Percentiles rank a stretch among this genome's conserved stretches.
phyloP scores from a whole-genome alignment of 1,140 invertebrate species.

The Aphis craccivora region DNA sequence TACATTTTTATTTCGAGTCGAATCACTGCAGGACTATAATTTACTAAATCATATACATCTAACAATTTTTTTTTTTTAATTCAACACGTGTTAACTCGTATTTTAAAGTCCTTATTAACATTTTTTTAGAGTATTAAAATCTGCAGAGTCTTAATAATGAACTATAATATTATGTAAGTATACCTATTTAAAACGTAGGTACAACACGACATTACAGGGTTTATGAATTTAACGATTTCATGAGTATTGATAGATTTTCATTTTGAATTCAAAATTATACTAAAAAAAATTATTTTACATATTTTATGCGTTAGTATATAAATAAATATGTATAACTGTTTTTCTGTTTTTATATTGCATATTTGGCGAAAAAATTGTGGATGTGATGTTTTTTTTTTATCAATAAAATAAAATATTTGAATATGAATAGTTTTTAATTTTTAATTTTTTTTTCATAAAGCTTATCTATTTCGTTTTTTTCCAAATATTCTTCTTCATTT shows the following conservation, averaged over 20 bases:
- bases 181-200: background rate
- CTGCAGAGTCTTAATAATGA: background rate
- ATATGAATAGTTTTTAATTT: background rate
- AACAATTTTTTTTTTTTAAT: no score
- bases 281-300: background rate
- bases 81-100: no score
- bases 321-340: background rate
- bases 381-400: background rate
- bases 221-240: background rate
- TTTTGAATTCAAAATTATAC: background rate
- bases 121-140: background rate
- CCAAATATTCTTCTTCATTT: background rate
- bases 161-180: background rate
- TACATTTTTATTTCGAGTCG: no score
- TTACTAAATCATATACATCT: no score
- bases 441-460: background rate
- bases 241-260: background rate
- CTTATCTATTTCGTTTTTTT: background rate
- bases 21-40: no score
- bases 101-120: background rate
- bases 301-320: background rate
- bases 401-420: conserved; percentile 1
- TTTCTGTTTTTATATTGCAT: background rate
- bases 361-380: background rate
- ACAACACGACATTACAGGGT: background rate